These are phyloP conservation scores for Ahaetulla prasina DNA, from an alignment of 2,113 vertebrate species.

Conservation along the genomic window DNA sequence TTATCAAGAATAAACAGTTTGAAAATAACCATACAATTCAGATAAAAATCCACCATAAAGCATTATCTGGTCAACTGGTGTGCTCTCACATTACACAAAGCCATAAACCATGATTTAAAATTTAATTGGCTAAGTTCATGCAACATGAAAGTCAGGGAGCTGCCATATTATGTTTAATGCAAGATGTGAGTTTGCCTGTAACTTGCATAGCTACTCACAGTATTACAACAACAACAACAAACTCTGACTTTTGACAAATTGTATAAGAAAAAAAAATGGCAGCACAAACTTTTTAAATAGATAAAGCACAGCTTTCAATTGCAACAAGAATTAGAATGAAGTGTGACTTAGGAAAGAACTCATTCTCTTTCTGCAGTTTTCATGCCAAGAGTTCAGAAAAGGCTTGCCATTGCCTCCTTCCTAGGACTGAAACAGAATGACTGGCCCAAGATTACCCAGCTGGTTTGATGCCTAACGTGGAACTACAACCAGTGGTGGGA, in stretches of 20 bases:
- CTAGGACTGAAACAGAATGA: not conserved
- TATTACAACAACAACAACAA: not conserved
- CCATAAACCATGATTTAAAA: not conserved
- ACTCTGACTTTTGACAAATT: not conserved
- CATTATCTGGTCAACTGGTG: not conserved
- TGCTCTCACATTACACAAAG: not conserved
- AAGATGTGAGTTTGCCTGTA: not conserved
- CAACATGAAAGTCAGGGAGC: not conserved
- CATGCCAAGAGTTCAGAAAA: not conserved
- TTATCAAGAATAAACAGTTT: not conserved
- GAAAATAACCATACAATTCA: not conserved
- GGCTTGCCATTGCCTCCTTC: not conserved
- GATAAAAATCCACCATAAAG: not conserved
- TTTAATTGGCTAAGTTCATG: not conserved
- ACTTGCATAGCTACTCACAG: no score
- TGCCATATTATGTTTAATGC: not conserved
- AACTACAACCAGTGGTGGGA: no score
- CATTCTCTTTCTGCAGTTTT: not conserved
- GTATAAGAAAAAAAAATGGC: not conserved
- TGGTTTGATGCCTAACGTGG: not conserved
- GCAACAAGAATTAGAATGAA: not conserved
- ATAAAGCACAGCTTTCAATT: not conserved
- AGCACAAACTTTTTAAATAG: not conserved
- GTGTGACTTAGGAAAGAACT: not conserved
- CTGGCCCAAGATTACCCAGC: not conserved